Evolutionary conservation across 2,888 invertebrate genomes (phyloP), one percentile per base, ranked within the genome.

Genomic region (Ennomos erosarius): DNA sequence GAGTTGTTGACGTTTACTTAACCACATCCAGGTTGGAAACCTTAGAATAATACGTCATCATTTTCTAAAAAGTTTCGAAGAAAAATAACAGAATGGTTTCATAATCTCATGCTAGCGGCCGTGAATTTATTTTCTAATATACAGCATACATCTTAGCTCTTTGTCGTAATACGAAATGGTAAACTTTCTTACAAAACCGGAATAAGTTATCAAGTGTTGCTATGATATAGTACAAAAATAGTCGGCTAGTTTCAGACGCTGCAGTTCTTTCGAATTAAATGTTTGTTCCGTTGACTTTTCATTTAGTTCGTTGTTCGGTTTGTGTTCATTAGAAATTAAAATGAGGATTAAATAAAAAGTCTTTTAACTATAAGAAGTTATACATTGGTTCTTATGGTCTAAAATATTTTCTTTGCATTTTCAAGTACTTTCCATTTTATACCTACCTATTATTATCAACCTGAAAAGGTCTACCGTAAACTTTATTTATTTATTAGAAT

Each of bases 11-110:
- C n/a, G n/a, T n/a, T n/a, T n/a, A n/a, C n/a, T n/a, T n/a, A n/a
- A n/a, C n/a, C n/a, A n/a, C n/a, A n/a, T n/a, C n/a, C n/a, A n/a
- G n/a, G n/a, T n/a, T n/a, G n/a, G n/a, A n/a, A n/a, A n/a, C n/a
- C n/a, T n/a, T n/a, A n/a, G n/a, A n/a, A n/a, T n/a, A n/a, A n/a
- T n/a, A n/a, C n/a, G n/a, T n/a, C n/a, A n/a, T n/a, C n/a, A n/a
- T n/a, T n/a, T n/a, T n/a, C n/a, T n/a, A 47, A 78, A 78, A 78
- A 79, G 64, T 77, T 79, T 65, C 56, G 8, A 67, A 72, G 76
- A 76, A 81, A 80, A 81, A 78, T 79, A 78, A 73, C 68, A 62
- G 59, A 65, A 67, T 71, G 75, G 67, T 71, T 71, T 73, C 73
- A 76, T 76, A 73, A 26, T 71, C 70, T 72, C 60, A 64, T 68